Base-by-base conservation (phyloP, 2,888 invertebrate genomes). In the Xanthia togata region DNA sequence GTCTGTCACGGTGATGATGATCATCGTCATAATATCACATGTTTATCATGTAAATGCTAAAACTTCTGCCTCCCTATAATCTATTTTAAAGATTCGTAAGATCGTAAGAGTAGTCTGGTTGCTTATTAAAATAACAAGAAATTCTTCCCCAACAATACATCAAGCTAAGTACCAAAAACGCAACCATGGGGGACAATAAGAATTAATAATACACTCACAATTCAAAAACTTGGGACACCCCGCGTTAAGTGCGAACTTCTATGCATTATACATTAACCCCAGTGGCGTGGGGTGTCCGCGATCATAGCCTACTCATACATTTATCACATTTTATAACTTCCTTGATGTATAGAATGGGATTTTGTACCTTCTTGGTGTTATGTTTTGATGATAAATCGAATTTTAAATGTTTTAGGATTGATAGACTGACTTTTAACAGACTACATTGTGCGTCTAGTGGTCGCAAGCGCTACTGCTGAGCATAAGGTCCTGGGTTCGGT, bases 171-270 rank as follows among this genome's bases (percentile, higher is more conserved):
- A 35, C 64, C 68, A 47, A 64, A 63, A 59, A 59, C 47, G 31
- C 57, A 60, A 44, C 50, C 38, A n/a, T n/a, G 12, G 60, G 65
- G 63, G 55, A 81, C 75, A 77, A 75, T 81, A 77, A 83, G 70
- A 74, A 87, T 86, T 86, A 87, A 87, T 84, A 84, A 87, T 77
- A 83, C n/a, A 84, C 77, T 78, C 81, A 73, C 85, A 83, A 81
- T 77, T 86, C 86, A 81, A 83, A 86, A 84, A 83, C 73, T 85
- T 81, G 83, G 35, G 79, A 68, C 70, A 79, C 64, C 35, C 64
- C 76, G 50, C 72, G 79, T 73, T 77, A 86, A 84, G 81, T 71
- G 79, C 50, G 73, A 73, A 81, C 73, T 82, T 53, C 14, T 73
- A 71, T 86, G 79, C 82, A 86, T 86, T 82, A 86, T 60, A 84